These are phyloP conservation scores for Thymelicus acteon DNA, from an alignment of 2,888 invertebrate species.

Conservation along the genomic window DNA sequence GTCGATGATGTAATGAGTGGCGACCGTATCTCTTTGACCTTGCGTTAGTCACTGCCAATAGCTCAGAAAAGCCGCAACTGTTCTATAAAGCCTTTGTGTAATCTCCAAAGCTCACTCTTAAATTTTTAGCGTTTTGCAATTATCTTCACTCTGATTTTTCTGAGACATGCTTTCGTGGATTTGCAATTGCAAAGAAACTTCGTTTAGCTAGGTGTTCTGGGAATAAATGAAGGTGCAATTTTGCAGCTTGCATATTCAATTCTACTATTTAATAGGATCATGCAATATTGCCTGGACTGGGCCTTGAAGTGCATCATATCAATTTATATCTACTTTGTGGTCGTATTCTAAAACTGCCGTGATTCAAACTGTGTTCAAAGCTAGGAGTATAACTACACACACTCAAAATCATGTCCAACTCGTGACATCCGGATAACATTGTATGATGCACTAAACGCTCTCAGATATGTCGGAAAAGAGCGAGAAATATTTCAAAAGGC, in stretches of 20 bases:
- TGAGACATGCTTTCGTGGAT: conserved; percentile 85
- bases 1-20: conserved; percentile 68
- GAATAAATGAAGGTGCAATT: conserved; percentile 75
- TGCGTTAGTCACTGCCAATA: conserved; percentile 77
- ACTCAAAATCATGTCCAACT: conserved; percentile 25
- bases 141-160: conserved; percentile 70
- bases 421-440: conserved; percentile 55
- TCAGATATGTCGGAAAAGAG: conserved; percentile 74
- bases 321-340: conserved; percentile 57
- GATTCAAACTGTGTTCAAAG: conserved; percentile 42
- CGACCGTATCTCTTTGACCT: conserved; percentile 63
- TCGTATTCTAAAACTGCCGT: conserved; percentile 37
- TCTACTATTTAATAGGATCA: conserved; percentile 72
- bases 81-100: conserved; percentile 73
- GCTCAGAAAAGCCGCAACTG: conserved; percentile 80
- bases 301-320: conserved; percentile 81
- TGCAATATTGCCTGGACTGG: conserved; percentile 79
- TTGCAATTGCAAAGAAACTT: conserved; percentile 58
- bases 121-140: conserved; percentile 63
- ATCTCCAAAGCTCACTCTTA: conserved; percentile 73
- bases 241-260: conserved; percentile 76
- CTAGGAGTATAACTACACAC: conserved; percentile 33
- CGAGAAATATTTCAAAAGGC: conserved; percentile 74
- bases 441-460: conserved; percentile 81
- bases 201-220: conserved; percentile 69